These are phyloP conservation scores for Synanthedon vespiformis DNA, from an alignment of 2,888 invertebrate species.

Conservation along the genomic window DNA sequence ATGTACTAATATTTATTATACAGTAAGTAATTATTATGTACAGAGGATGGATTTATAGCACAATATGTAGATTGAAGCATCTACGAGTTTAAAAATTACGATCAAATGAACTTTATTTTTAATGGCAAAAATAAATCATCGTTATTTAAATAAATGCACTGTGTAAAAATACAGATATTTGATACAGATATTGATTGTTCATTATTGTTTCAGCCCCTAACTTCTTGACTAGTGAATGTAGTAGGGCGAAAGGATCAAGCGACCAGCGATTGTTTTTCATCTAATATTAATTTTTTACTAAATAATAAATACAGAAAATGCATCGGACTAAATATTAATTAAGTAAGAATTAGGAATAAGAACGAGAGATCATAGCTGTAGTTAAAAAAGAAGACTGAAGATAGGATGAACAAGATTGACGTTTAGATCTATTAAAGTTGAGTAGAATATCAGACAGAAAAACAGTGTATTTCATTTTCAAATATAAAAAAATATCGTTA, in stretches of 20 bases:
- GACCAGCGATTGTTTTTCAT: slow-evolving; percentile 2
- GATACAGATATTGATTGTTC: too few species aligned
- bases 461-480: neutral
- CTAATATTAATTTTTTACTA: too few species aligned
- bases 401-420: neutral
- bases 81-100: neutral
- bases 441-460: neutral
- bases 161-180: too few species aligned
- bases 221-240: slow-evolving; percentile 38
- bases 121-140: too few species aligned
- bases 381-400: too few species aligned
- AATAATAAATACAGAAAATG: too few species aligned
- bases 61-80: slow-evolving; percentile 10
- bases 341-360: too few species aligned
- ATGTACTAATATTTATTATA: slow-evolving; percentile 10
- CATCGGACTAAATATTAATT: too few species aligned
- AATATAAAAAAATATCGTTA: neutral
- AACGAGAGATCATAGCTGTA: too few species aligned
- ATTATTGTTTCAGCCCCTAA: neutral
- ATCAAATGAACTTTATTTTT: neutral
- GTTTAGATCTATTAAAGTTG: too few species aligned
- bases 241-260: slow-evolving; percentile 18
- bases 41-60: slow-evolving; percentile 41
- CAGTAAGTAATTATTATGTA: slow-evolving; percentile 15
- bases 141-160: too few species aligned